Evolutionary conservation across 37 sponge, comb jelly and placozoan species (phyloP).

Genomic region (Beroe forskalii): DNA sequence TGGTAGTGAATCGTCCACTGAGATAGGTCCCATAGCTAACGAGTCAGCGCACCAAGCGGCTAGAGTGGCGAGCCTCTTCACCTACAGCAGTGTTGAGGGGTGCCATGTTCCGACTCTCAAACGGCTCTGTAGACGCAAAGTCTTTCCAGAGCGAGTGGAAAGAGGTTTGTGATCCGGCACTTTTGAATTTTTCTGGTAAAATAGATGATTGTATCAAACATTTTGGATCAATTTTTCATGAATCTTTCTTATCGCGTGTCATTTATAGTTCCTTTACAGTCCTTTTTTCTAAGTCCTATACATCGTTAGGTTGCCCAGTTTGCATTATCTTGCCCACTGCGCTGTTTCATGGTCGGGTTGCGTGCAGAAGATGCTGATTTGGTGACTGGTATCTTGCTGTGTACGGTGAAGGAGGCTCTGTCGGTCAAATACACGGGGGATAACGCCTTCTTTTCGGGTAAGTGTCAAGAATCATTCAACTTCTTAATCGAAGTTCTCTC

Average conservation of each 20-base stretch:
- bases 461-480: too few relatives aligned
- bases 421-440: constrained; percentile 61
- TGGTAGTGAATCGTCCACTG: constrained; percentile 20
- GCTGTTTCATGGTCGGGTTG: constrained; percentile 57
- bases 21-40: constrained; percentile 50
- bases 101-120: constrained; percentile 50
- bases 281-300: too few relatives aligned
- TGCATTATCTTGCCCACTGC: constrained; percentile 52
- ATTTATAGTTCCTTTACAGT: too few relatives aligned
- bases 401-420: constrained; percentile 62
- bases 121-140: constrained; percentile 39
- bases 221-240: too few relatives aligned
- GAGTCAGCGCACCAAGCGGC: constrained; percentile 64
- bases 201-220: too few relatives aligned
- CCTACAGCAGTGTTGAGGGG: constrained; percentile 32
- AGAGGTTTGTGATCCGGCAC: too few relatives aligned
- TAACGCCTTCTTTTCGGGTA: constrained; percentile 57
- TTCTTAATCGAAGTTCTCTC: too few relatives aligned
- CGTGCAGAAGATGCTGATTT: constrained; percentile 46
- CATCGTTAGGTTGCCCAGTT: constrained; percentile 56
- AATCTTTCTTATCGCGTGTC: too few relatives aligned
- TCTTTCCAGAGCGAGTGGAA: constrained; percentile 66
- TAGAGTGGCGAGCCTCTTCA: constrained; percentile 47
- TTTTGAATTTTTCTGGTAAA: background rate
- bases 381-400: constrained; percentile 36